Percentiles rank a stretch among this genome's conserved stretches.
These are phyloP conservation scores for Rotaria magnacalcarata DNA, from an alignment of 2,888 invertebrate genomes.

Conservation along the genomic window DNA sequence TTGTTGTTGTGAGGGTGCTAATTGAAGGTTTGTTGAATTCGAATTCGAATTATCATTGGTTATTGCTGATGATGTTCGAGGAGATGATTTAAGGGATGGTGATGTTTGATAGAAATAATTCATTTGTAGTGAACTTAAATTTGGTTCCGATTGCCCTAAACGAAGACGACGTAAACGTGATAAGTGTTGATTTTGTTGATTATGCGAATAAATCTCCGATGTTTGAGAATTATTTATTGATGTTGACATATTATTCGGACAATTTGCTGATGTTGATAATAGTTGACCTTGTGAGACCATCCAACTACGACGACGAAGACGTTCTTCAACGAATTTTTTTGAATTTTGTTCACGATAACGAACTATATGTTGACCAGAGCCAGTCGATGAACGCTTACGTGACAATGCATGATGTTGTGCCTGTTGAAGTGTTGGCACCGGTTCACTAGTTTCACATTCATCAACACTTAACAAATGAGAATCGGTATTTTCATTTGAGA, in stretches of 20 bases:
- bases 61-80: not conserved
- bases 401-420: not conserved
- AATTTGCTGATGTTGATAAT: not conserved
- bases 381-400: slow-evolving; percentile 35
- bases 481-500: not conserved
- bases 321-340: slow-evolving; percentile 9
- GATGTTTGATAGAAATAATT: not conserved
- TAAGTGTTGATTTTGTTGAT: not conserved
- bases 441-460: not conserved
- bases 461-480: slow-evolving; percentile 27
- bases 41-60: not conserved
- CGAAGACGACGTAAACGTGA: not conserved
- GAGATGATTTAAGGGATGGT: not conserved
- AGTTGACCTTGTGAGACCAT: not conserved
- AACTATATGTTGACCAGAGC: not conserved
- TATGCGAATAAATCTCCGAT: not conserved
- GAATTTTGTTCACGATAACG: slow-evolving; percentile 35
- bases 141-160: slow-evolving; percentile 21
- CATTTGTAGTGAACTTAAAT: slow-evolving; percentile 3
- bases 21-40: not conserved
- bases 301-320: slow-evolving; percentile 30
- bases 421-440: not conserved
- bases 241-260: not conserved
- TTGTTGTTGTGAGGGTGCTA: slow-evolving; percentile 1
- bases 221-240: not conserved